phyloP scores from a whole-genome alignment of 2,888 invertebrate species.

The Exocentrus adspersus region DNA sequence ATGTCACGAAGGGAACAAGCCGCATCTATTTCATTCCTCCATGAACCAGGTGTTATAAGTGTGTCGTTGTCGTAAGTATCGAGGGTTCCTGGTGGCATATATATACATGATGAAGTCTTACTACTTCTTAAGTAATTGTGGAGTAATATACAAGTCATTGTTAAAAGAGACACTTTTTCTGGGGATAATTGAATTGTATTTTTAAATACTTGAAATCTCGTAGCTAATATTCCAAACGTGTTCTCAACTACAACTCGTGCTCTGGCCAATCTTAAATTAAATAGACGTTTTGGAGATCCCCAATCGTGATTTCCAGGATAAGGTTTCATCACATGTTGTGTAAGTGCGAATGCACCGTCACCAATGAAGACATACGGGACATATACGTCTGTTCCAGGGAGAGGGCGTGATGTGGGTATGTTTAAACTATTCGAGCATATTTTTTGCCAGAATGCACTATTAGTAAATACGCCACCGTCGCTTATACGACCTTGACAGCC shows the following conservation, averaged over 20 bases:
- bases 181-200: neutral
- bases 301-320: conserved; percentile 7
- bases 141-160: conserved; percentile 4
- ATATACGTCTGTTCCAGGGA: neutral
- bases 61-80: neutral
- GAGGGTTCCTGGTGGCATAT: conserved; percentile 2
- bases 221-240: neutral
- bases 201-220: conserved; percentile 1
- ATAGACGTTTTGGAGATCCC: neutral
- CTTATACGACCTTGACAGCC: neutral
- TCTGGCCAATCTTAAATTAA: neutral
- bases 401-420: neutral
- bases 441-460: neutral
- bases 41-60: conserved; percentile 3
- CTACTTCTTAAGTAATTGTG: conserved; percentile 1
- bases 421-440: conserved; percentile 1
- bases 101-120: neutral
- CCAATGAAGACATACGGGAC: conserved; percentile 2
- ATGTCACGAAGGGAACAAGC: neutral
- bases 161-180: neutral
- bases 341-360: conserved; percentile 3
- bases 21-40: neutral
- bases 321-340: conserved; percentile 1
- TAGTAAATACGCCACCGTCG: conserved; percentile 1
- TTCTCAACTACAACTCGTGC: conserved; percentile 5